Conservation (phyloP, 2,888 invertebrate genomes). For the Xylota sylvarum region DNA sequence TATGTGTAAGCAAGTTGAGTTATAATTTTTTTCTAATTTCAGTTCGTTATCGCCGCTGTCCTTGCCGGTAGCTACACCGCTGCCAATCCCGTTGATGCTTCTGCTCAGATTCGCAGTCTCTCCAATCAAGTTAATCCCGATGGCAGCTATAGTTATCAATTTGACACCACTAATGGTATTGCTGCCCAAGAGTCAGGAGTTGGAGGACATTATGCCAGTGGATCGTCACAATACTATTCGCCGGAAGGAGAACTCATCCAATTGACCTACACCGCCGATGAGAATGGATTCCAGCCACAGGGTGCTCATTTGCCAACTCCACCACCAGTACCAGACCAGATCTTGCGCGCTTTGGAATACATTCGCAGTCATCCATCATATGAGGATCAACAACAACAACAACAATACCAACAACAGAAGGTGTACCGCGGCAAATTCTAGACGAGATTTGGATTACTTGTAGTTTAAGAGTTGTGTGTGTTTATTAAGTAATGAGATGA, state of each 20-base stretch:
- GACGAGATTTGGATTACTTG: constrained; percentile 51
- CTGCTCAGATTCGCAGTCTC: constrained; percentile 83
- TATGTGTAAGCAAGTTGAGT: background rate
- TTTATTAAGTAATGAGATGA: constrained; percentile 25
- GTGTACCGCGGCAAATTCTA: constrained; percentile 24
- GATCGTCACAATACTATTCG: constrained; percentile 86
- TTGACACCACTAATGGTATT: constrained; percentile 88
- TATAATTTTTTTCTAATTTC: constrained; percentile 75
- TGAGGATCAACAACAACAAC: constrained; percentile 9
- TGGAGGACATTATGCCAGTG: constrained; percentile 86
- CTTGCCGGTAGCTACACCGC: constrained; percentile 79
- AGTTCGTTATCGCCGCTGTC: constrained; percentile 79
- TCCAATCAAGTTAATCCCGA: constrained; percentile 84
- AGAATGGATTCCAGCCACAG: constrained; percentile 86
- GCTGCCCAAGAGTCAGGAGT: constrained; percentile 86
- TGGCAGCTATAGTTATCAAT: constrained; percentile 85
- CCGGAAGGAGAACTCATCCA: constrained; percentile 85
- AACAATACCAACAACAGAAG: constrained; percentile 4
- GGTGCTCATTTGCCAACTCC: constrained; percentile 85
- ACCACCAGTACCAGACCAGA: constrained; percentile 79
- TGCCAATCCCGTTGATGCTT: constrained; percentile 81
- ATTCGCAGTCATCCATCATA: constrained; percentile 2
- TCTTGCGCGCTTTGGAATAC: constrained; percentile 9
- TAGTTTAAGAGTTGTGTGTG: constrained; percentile 35
- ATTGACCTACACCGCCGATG: constrained; percentile 86